Evolutionary conservation across 2,888 invertebrate species (phyloP).

Genomic region (Drosophila algonquin): DNA sequence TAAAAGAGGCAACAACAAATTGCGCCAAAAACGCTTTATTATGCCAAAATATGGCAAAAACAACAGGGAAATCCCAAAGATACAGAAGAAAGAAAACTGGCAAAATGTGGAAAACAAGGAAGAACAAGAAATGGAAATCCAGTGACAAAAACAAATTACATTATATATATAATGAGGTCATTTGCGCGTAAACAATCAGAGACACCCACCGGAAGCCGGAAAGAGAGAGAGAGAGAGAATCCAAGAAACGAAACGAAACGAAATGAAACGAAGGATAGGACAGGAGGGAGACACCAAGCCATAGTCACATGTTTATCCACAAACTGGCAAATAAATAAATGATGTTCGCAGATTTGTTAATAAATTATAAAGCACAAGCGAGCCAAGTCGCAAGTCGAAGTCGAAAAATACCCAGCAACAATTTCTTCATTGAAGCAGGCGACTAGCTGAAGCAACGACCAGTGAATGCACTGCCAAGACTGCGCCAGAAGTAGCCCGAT

Average conservation of each 20-base stretch:
- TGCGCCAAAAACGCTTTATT: slow-evolving; percentile 69
- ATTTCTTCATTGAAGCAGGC: background rate
- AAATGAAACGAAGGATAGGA: slow-evolving; percentile 7
- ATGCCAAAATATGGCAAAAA: slow-evolving; percentile 58
- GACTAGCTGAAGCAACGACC: slow-evolving; percentile 23
- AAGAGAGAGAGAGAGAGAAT: background rate
- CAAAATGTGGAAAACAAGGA: background rate
- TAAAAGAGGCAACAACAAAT: slow-evolving; percentile 36
- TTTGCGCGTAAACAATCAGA: slow-evolving; percentile 75
- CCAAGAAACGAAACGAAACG: background rate
- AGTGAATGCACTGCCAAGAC: slow-evolving; percentile 5
- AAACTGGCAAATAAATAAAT: slow-evolving; percentile 74
- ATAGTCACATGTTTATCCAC: slow-evolving; percentile 69
- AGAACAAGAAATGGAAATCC: background rate
- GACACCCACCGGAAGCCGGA: slow-evolving; percentile 33
- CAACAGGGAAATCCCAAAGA: slow-evolving; percentile 34
- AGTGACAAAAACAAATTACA: slow-evolving; percentile 65
- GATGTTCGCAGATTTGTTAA: slow-evolving; percentile 64
- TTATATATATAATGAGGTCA: slow-evolving; percentile 76
- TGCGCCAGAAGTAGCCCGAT: no score
- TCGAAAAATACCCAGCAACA: background rate
- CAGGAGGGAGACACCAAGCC: slow-evolving; percentile 3
- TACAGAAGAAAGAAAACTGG: slow-evolving; percentile 4
- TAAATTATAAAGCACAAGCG: slow-evolving; percentile 57
- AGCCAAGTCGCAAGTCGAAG: slow-evolving; percentile 23